Percentiles rank a stretch among this genome's conserved stretches.
phyloP scores from a whole-genome alignment of 30 jellyfish, hydroid and myxozoan genomes.

The Mastigias papua region DNA sequence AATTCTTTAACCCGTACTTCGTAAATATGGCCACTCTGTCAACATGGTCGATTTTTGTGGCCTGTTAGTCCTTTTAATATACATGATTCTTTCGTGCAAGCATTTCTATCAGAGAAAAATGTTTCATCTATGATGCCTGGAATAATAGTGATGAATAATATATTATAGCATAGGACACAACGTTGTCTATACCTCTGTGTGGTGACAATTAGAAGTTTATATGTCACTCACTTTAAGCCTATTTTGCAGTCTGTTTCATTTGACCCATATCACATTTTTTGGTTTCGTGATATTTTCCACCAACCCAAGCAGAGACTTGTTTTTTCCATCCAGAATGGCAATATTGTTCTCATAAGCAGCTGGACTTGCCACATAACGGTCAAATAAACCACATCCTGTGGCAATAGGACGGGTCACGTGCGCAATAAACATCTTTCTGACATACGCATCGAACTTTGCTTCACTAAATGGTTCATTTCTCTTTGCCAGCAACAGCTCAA shows the following conservation, averaged over 20 bases:
- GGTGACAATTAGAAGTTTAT: too few relatives aligned
- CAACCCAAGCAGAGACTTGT: conserved; percentile 17
- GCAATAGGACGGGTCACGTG: conserved; percentile 56
- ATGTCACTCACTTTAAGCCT: too few relatives aligned
- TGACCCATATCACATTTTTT: conserved; percentile 6
- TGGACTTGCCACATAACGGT: conserved; percentile 48
- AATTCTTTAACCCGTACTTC: too few relatives aligned
- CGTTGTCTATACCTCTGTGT: too few relatives aligned
- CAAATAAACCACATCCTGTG: conserved; percentile 39
- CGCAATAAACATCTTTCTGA: conserved; percentile 4
- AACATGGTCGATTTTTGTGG: too few relatives aligned
- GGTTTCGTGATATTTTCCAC: conserved; percentile 1
- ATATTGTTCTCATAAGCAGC: conserved; percentile 41
- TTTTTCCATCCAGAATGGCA: conserved; percentile 52
- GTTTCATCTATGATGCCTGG: too few relatives aligned
- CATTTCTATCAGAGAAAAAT: too few relatives aligned
- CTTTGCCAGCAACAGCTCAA: conserved; percentile 5
- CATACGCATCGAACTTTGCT: conserved; percentile 11
- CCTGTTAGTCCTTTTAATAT: too few relatives aligned
- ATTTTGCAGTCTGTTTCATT: not conserved
- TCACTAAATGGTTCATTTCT: conserved; percentile 15
- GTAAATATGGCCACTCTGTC: too few relatives aligned
- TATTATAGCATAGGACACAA: too few relatives aligned
- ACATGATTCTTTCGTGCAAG: too few relatives aligned
- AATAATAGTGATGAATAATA: too few relatives aligned